Conservation (phyloP, 2,797 vertebrate species). For the Pogoniulus pusillus region DNA sequence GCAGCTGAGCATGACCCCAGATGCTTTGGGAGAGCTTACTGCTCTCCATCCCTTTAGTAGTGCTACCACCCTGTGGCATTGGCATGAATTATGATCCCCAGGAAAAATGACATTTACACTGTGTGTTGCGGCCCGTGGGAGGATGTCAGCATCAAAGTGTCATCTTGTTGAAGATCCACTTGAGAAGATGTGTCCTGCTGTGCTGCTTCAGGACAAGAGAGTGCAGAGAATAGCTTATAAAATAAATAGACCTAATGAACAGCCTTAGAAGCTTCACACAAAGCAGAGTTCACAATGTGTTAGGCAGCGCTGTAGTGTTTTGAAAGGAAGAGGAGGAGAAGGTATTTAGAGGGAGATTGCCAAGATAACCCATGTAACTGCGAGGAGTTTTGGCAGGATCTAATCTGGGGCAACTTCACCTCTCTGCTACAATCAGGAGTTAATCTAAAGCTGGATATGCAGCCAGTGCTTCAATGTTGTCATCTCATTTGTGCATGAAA, state of each 20-base stretch:
- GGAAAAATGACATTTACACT: background rate
- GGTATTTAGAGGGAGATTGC: fast-evolving
- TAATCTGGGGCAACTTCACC: background rate
- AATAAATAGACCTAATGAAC: fast-evolving
- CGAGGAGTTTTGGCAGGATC: background rate
- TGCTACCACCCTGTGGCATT: slow-evolving; percentile 6
- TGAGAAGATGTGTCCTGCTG: fast-evolving
- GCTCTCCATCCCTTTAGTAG: background rate
- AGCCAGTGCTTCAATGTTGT: fast-evolving
- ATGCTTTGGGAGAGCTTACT: background rate
- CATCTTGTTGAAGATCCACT: fast-evolving
- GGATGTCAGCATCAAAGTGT: background rate
- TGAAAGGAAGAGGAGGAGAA: background rate
- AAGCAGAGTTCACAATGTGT: fast-evolving
- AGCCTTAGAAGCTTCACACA: background rate
- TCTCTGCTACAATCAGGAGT: background rate
- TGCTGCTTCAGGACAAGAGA: background rate
- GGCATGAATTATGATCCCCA: fast-evolving
- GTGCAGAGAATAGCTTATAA: background rate
- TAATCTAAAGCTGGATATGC: background rate
- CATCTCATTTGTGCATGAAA: fast-evolving
- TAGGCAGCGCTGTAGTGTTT: background rate
- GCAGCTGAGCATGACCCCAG: background rate
- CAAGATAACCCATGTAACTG: fast-evolving
- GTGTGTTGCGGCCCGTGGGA: fast-evolving